Base-by-base conservation (phyloP, 2,113 vertebrate genomes). In the Fregetta grallaria region DNA sequence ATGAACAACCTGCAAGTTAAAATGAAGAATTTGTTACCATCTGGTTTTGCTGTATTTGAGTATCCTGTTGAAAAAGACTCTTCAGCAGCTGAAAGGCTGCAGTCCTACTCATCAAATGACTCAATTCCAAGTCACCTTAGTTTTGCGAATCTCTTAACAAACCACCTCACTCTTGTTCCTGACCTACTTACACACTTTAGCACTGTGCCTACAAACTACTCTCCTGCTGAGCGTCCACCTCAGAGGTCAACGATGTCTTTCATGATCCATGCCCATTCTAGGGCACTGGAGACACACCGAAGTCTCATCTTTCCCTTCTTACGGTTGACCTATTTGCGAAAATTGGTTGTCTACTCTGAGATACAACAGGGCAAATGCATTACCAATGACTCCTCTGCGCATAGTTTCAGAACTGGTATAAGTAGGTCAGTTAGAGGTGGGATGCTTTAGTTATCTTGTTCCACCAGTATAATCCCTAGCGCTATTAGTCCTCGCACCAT, bases 1-100 rank as follows among this genome's bases (percentile, higher is more conserved):
- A 6, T 98, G 98, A 65, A 99, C 98, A 20, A 96, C 98, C 99
- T 99, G 98, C 4, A 80, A 92, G 88, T 8, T 36, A 34, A 59
- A 94, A 68, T 29, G 92, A 76, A 87, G 45, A 20, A 36, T 9
- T 6, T 56, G 62, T 96, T 13, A 89, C 47, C 50, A 50, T 2
- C 0, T 0, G n/a, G 5, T 5, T 44, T 59, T 58, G 47, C 1
- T 38, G 7, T 13, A 23, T 34, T n/a, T 23, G 45, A 83, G 9
- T 10, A 71, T 15, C 52, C 72, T 14, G 0, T 5, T 66, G 44
- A 21, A 26, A 72, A 30, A 49, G 22, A 15, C 25, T 55, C 44
- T 38, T 50, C 10, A 21, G 42, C 38, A 53, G n/a, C 45, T 45
- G 45, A 47, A 91, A 85, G 45, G 32, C 44, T 82, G 73, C 42